Percentiles rank a stretch among this genome's conserved stretches.
phyloP scores from a whole-genome alignment of 2,113 vertebrate species.

The Myotis yumanensis region DNA sequence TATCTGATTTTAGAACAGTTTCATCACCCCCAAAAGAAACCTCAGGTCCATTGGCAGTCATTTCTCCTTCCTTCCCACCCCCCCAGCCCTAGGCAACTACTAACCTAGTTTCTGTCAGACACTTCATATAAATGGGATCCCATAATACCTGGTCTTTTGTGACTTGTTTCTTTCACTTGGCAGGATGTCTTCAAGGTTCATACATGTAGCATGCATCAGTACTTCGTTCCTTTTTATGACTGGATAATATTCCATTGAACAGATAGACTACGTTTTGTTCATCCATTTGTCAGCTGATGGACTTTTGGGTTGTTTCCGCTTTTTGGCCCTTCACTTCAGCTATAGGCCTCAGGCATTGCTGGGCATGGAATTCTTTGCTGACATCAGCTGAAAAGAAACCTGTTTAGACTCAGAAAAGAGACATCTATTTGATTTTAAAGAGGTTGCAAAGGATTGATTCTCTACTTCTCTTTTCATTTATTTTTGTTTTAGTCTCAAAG shows the following conservation, averaged over 20 bases:
- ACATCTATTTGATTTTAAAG: neutral
- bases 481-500: slow-evolving; percentile 6
- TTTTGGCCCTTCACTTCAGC: neutral
- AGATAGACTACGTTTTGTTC: neutral
- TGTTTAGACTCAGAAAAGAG: neutral
- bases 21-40: neutral
- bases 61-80: neutral
- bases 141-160: neutral
- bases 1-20: slow-evolving; percentile 13
- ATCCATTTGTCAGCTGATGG: neutral
- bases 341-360: neutral
- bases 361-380: neutral
- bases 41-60: neutral
- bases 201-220: neutral
- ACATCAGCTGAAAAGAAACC: neutral
- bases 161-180: neutral
- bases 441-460: neutral
- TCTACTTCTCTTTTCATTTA: neutral
- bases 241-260: neutral
- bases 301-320: neutral
- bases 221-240: neutral
- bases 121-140: neutral
- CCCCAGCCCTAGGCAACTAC: neutral
- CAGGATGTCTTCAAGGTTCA: neutral
- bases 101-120: neutral